These are phyloP conservation scores for Pomatorhinus ruficollis DNA, from an alignment of 2,113 vertebrate species.

Conservation along the genomic window DNA sequence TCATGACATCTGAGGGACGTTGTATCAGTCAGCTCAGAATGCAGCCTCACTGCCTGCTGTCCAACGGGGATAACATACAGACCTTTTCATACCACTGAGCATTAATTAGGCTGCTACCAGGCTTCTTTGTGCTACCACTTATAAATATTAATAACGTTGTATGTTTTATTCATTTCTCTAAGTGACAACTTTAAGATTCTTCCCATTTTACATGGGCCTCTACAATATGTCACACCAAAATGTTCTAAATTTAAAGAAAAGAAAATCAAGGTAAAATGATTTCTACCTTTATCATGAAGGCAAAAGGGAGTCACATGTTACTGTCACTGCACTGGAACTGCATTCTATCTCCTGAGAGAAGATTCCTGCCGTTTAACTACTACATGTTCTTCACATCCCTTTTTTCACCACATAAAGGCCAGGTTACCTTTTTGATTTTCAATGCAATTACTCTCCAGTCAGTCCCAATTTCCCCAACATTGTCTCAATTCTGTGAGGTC, in stretches of 20 bases:
- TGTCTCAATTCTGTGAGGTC: fast-evolving
- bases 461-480: background rate
- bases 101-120: background rate
- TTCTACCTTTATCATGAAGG: background rate
- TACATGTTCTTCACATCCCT: background rate
- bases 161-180: conserved; percentile 22
- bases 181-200: background rate
- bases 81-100: background rate
- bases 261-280: background rate
- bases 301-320: background rate
- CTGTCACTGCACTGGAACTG: background rate
- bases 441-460: background rate
- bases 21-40: background rate
- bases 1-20: background rate
- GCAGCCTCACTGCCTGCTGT: background rate
- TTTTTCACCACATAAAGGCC: background rate
- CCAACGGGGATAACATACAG: background rate
- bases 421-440: background rate
- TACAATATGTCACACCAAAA: background rate
- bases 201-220: background rate
- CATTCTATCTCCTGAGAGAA: background rate
- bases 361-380: background rate
- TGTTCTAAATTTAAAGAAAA: background rate
- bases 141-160: conserved; percentile 29
- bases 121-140: background rate